These are phyloP conservation scores for Camponotus floridanus DNA, from an alignment of 1,140 invertebrate genomes.

Conservation along the genomic window DNA sequence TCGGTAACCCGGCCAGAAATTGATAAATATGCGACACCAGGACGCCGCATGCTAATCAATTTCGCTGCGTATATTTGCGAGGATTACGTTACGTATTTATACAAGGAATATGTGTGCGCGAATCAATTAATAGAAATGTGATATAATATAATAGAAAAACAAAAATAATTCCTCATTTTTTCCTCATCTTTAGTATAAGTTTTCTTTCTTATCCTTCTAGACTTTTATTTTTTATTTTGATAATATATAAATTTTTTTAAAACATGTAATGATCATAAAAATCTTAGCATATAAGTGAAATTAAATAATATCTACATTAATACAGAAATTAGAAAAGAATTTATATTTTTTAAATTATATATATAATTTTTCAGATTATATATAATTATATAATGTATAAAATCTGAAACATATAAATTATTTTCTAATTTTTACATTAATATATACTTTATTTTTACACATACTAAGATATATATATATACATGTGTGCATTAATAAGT, in stretches of 20 bases:
- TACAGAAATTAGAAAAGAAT: not conserved
- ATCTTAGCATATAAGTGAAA: not conserved
- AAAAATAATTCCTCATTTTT: slow-evolving; percentile 6
- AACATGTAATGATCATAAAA: not conserved
- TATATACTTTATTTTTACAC: not conserved
- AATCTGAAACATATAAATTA: no score
- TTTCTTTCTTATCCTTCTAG: not conserved
- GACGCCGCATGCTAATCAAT: slow-evolving; percentile 26
- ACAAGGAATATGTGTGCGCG: not conserved
- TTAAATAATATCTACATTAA: slow-evolving; percentile 1
- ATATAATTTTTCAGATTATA: no score
- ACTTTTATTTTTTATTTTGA: not conserved
- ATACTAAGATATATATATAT: not conserved
- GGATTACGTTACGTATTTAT: slow-evolving; percentile 12
- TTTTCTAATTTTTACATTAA: not conserved
- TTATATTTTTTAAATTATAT: no score
- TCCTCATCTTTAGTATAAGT: not conserved
- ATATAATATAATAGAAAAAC: no score
- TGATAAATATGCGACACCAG: slow-evolving; percentile 40
- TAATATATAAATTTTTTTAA: no score
- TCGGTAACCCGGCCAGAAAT: slow-evolving; percentile 14
- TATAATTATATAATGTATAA: no score
- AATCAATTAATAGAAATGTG: not conserved
- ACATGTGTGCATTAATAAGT: not conserved
- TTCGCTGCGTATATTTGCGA: slow-evolving; percentile 6